Evolutionary conservation across 37 sponge, comb jelly and placozoan genomes (phyloP).

Genomic region (Aplysina aerophoba): DNA sequence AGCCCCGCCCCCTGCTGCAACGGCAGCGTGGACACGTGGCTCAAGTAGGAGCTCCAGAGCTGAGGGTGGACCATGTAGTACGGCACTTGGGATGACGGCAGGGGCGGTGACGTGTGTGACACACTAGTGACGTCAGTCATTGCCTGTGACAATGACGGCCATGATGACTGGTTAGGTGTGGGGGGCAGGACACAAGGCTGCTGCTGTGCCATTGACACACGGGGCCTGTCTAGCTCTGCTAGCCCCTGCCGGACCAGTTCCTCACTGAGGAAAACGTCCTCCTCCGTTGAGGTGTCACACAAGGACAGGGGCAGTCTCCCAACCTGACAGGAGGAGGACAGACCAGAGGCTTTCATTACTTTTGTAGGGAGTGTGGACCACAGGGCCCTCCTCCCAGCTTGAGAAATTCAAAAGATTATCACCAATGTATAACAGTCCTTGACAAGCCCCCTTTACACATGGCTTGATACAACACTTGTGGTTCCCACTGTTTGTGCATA

Average conservation of each 20-base stretch:
- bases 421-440: neutral
- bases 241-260: conserved; percentile 49
- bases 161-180: too few species aligned
- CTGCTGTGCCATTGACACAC: neutral
- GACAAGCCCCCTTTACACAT: neutral
- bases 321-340: conserved; percentile 13
- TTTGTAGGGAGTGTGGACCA: conserved; percentile 26
- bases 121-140: neutral
- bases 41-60: conserved; percentile 23
- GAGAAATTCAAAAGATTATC: conserved; percentile 37
- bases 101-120: neutral
- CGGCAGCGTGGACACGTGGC: neutral
- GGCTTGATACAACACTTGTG: conserved; percentile 1
- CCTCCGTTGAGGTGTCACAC: conserved; percentile 66
- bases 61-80: neutral
- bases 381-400: conserved; percentile 12
- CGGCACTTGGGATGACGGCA: neutral
- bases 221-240: conserved; percentile 23
- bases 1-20: neutral
- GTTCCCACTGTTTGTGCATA: neutral
- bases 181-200: too few species aligned
- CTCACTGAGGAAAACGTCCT: conserved; percentile 67
- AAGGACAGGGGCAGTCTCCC: conserved; percentile 49
- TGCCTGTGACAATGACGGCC: neutral
- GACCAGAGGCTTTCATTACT: neutral